Evolutionary conservation across 2,113 vertebrate genomes (phyloP), one percentile per base, ranked within the genome.

Genomic region (Dicaeum eximium): DNA sequence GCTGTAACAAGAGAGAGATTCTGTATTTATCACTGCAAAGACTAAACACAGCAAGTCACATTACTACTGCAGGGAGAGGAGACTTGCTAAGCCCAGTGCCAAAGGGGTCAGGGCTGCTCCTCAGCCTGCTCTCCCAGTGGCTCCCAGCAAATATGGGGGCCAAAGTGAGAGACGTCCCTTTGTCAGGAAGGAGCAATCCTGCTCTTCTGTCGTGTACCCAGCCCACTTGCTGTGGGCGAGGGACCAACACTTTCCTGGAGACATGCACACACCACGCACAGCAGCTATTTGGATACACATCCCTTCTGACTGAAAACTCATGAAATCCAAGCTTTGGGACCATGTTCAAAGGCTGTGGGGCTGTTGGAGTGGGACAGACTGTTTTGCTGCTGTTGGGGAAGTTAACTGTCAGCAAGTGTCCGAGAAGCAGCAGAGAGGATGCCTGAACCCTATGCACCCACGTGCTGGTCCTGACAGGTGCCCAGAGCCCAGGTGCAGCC

Each of bases 41-140:
- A 90, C 81, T 92, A 94, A 96, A 96, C 90, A 92, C 80, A 84
- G 95, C 75, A 60, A 93, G 64, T 64, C 60, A 57, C 89, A 78
- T 91, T 91, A 85, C 86, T 87, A 89, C 38, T 48, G 86, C 65
- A 89, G 50, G 75, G 64, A 94, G 86, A n/a, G 64, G 61, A 96
- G 91, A 45, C 72, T 85, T 90, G 84, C 70, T 51, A 75, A 96
- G 70, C 91, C 66, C 86, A 42, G 33, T 54, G 42, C 53, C 53
- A 82, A 89, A 87, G 74, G 60, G 79, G 62, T 84, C 10, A 6
- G 30, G 65, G 86, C 75, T 78, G 80, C 40, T 75, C 38, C 79
- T 48, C 90, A 70, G 67, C 60, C 80, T 90, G 64, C 56, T 77
- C 38, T 86, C 69, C 81, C 81, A 78, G 77, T 66, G 78, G 38